Evolutionary conservation across 2,113 vertebrate species (phyloP), one percentile per base, ranked within the genome.

Genomic region (Cyprichromis sp.): DNA sequence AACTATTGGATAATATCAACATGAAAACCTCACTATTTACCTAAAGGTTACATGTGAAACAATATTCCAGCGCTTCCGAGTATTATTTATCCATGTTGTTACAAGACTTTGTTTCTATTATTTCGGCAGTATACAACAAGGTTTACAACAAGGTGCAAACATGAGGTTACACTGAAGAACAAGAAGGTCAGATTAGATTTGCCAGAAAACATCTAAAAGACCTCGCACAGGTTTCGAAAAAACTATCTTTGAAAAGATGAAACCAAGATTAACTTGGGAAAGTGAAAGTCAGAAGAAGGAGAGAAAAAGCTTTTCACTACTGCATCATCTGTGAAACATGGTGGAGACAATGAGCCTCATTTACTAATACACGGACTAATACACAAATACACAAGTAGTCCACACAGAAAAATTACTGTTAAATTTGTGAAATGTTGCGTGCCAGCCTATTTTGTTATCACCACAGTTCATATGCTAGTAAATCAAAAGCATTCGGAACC

Each of bases 401-500:
- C 24, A 24, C 24, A 24, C 24, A 24, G 4, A 26, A 57, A 57
- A 53, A 21, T 53, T 53, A 4, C 52, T 53, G 52, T n/a, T 53
- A 21, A 5, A 57, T 57, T 29, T 29, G 54, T 2, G 3, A 57
- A 29, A 57, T 0, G 7, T 54, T 57, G 24, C 13, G 0, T 29
- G 24, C 55, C 24, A 16, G 55, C 0, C 55, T 29, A 1, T 59
- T 59, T 3, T 59, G 13, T 5, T 16, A 1, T 59, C 13, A 57
- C 12, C 21, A 29, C 24, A 3, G 54, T 14, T 3, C 2, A 0
- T 3, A 29, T 57, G 0, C 0, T 8, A 16, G 24, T 57, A 57
- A 55, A 55, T 24, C 53, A 55, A 1, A 24, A 55, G 2, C 4
- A 55, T 13, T 55, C 0, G 0, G 6, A 24, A 54, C 53, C 1